A percentile compares a stretch with the other conserved stretches of the same genome.
phyloP scores from a whole-genome alignment of 2,113 vertebrate genomes.

The Catharus bicknelli region DNA sequence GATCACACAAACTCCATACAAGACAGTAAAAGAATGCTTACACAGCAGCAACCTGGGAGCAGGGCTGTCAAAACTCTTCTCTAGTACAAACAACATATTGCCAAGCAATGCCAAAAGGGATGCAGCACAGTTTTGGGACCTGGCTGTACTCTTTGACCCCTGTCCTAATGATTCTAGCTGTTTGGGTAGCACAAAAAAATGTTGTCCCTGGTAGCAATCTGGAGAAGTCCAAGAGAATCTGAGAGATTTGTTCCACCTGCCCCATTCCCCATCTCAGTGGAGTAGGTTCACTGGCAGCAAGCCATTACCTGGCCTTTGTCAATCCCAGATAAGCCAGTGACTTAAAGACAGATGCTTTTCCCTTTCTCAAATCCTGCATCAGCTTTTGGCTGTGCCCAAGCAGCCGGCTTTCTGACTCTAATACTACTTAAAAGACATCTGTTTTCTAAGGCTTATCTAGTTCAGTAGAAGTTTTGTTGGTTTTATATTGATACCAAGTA shows the following conservation, averaged over 20 bases:
- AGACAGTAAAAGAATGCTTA: neutral
- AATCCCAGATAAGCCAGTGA: neutral
- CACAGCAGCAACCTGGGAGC: neutral
- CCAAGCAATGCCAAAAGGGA: neutral
- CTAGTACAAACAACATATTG: neutral
- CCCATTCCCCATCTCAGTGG: neutral
- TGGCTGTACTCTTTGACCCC: neutral
- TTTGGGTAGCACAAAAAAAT: neutral
- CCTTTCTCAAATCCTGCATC: neutral
- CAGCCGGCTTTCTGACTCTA: constrained; percentile 26
- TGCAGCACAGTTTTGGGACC: neutral
- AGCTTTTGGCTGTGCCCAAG: neutral
- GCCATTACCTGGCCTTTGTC: neutral
- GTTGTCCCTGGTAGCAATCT: neutral
- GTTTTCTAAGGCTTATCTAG: constrained; percentile 40
- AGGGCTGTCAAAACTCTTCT: neutral
- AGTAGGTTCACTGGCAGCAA: neutral
- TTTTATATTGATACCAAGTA: constrained; percentile 18
- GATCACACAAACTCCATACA: neutral
- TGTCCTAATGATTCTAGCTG: neutral
- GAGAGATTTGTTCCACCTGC: neutral
- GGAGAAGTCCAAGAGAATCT: neutral
- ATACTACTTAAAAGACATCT: constrained; percentile 25
- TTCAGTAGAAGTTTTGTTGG: constrained; percentile 23
- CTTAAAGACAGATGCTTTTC: constrained; percentile 4